These are phyloP conservation scores for Budorcas taxicolor DNA, from an alignment of 2,113 vertebrate genomes.

Conservation along the genomic window DNA sequence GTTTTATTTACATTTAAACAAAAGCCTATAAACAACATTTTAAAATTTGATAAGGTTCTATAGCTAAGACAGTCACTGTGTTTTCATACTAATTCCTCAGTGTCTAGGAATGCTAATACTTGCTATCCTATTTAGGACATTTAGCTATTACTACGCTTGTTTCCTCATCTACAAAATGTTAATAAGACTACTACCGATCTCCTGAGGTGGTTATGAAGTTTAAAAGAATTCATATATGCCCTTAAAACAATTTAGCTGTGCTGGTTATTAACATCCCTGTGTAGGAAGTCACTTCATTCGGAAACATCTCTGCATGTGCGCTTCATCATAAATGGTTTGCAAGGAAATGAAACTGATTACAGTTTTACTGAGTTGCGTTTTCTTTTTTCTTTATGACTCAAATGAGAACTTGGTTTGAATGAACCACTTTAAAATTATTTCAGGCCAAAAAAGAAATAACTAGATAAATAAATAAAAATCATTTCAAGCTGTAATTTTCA, in stretches of 20 bases:
- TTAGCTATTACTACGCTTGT: not conserved
- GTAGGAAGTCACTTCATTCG: not conserved
- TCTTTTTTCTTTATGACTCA: not conserved
- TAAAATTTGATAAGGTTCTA: not conserved
- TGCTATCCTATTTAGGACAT: not conserved
- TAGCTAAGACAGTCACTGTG: not conserved
- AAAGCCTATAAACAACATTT: slow-evolving; percentile 39
- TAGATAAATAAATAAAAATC: not conserved
- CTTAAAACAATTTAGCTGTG: not conserved
- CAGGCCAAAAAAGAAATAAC: not conserved
- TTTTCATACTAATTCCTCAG: not conserved
- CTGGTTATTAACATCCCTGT: not conserved
- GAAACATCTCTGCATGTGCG: not conserved
- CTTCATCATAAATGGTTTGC: not conserved
- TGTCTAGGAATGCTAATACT: not conserved
- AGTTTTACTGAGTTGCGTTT: not conserved
- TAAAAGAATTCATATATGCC: not conserved
- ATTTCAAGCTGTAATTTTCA: not conserved
- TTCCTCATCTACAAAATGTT: not conserved
- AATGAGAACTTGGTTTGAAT: not conserved
- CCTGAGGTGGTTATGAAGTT: not conserved
- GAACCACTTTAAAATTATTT: not conserved
- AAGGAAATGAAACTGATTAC: not conserved
- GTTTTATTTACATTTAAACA: slow-evolving; percentile 21
- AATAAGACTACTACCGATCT: not conserved